Evolutionary conservation across 2,113 vertebrate genomes (phyloP).

Genomic region (Leuciscus idus): DNA sequence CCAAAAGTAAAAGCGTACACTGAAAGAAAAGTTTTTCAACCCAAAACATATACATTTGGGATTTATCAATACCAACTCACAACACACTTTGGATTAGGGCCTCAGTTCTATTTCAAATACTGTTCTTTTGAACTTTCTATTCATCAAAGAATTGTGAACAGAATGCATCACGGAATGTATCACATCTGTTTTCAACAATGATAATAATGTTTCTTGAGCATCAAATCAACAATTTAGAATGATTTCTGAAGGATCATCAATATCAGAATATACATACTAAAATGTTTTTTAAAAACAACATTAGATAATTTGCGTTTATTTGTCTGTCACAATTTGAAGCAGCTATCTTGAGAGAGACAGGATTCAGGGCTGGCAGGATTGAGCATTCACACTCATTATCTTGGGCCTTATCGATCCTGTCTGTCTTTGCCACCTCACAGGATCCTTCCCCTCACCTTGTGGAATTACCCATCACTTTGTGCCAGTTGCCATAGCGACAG

Average conservation of each 20-base stretch:
- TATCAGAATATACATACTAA: no score
- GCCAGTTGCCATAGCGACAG: constrained; percentile 60
- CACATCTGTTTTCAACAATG: no score
- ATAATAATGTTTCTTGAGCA: no score
- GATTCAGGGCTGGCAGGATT: not conserved
- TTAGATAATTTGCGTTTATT: not conserved
- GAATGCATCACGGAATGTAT: no score
- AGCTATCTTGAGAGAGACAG: constrained; percentile 10
- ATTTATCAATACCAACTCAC: not conserved
- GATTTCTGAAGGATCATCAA: no score
- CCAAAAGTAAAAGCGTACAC: not conserved
- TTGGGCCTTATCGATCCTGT: constrained; percentile 53
- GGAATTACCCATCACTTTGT: constrained; percentile 47
- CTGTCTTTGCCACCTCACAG: constrained; percentile 42
- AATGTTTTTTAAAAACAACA: no score
- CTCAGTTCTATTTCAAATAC: no score
- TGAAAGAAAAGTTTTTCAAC: not conserved
- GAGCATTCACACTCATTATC: constrained; percentile 55
- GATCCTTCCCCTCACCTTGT: constrained; percentile 58
- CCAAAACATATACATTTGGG: not conserved
- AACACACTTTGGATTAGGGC: no score
- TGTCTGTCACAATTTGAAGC: constrained; percentile 17
- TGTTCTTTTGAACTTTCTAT: no score
- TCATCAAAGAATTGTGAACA: no score
- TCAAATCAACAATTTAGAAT: no score